Base-by-base conservation (phyloP, 2,113 vertebrate species). In the Empidonax alnorum region DNA sequence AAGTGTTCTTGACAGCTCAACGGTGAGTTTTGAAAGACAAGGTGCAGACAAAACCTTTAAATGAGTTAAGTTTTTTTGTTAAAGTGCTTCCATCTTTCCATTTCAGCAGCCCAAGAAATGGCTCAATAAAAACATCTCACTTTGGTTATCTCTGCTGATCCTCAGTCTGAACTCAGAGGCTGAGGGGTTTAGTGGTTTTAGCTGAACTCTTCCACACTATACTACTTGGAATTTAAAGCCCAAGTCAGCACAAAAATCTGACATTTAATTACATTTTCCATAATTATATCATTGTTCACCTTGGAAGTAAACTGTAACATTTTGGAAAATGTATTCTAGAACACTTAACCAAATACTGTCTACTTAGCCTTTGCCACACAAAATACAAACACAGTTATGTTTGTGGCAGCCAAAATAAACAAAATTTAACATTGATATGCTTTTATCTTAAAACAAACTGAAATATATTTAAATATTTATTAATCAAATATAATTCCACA, bases 261-360 rank as follows among this genome's bases (percentile, higher is more conserved):
- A 89, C n/a, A 89, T 25, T 65, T 12, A 0, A 62, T 49, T 88
- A 61, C 20, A 22, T 56, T 61, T 74, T 76, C 47, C 20, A 28
- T 61, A 72, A 79, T 69, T 61, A 35, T 49, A 67, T n/a, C 15
- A 62, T 12, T 80, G 61, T 39, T 90, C 79, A 71, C 44, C 47
- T 74, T 90, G 67, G 72, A 80, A 74, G 33, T 77, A 67, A 93
- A 93, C 2, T 20, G 15, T 77, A 94, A 35, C 31, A 46, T 46
- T 78, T 15, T 61, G 30, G 27, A 76, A 88, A 92, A 83, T 1
- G 0, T 31, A 62, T 35, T 56, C 37, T 0, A 61, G 44, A 90
- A 44, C 67, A 59, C 14, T 80, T 55, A 42, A 82, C 11, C 33
- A 30, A 68, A 69, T 49, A 42, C n/a, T 73, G 77, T 18, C 35